phyloP scores from a whole-genome alignment of 2,888 invertebrate genomes.

The Eumacrocentrus americanus region DNA sequence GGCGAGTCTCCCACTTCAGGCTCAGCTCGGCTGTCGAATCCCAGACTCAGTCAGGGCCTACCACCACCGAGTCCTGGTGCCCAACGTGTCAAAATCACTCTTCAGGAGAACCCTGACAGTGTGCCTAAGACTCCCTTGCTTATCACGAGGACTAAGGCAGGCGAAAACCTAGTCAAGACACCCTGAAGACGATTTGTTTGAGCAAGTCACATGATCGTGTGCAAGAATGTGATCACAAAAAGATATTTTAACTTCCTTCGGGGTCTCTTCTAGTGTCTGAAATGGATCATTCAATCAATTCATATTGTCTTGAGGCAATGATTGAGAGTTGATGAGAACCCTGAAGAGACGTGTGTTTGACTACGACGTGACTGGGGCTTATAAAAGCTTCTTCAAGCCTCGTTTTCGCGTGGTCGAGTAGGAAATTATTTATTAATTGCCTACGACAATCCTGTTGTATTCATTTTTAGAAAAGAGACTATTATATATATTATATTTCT shows the following conservation, averaged over 20 bases:
- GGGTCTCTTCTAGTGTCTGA: not conserved
- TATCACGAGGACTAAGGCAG: constrained; percentile 79
- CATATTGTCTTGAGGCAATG: too few species aligned
- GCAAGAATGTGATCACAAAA: too few species aligned
- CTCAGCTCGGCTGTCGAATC: constrained; percentile 18
- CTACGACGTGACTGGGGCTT: constrained; percentile 8
- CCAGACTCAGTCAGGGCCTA: constrained; percentile 34
- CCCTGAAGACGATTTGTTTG: too few species aligned
- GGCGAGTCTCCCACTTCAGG: constrained; percentile 58
- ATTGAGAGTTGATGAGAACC: not conserved
- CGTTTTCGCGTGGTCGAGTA: not conserved
- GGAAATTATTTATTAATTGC: not conserved
- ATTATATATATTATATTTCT: too few species aligned
- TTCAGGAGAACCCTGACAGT: constrained; percentile 75
- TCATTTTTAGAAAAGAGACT: too few species aligned
- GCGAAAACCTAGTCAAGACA: constrained; percentile 77
- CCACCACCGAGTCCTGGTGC: constrained; percentile 72
- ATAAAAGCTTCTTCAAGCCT: not conserved
- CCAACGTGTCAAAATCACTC: constrained; percentile 78
- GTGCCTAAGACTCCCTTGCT: constrained; percentile 80
- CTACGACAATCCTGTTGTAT: too few species aligned
- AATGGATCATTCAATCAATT: too few species aligned
- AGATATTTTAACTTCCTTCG: too few species aligned
- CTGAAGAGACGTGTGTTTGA: constrained; percentile 3
- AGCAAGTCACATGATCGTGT: too few species aligned